Evolutionary conservation across 1,140 invertebrate genomes (phyloP).

Genomic region (Kradibia gibbosae): DNA sequence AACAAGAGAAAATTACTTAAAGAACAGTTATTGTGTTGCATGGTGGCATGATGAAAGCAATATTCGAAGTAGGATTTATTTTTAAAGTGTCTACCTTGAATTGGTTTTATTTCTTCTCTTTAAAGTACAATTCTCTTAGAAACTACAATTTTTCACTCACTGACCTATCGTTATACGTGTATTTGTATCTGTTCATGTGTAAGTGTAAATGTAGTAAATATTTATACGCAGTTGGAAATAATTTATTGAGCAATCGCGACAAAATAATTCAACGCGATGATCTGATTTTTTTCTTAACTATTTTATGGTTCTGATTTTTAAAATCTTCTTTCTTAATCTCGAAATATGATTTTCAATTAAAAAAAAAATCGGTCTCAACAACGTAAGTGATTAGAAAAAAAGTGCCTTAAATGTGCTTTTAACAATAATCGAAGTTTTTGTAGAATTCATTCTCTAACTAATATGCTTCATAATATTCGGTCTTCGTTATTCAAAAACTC

Average conservation of each 20-base stretch:
- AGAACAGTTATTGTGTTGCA: conserved; percentile 41
- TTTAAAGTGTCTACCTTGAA: conserved; percentile 29
- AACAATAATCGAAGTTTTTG: no score
- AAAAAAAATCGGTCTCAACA: no score
- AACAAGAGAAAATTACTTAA: conserved; percentile 33
- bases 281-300: no score
- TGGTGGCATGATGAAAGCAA: conserved; percentile 44
- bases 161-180: no score
- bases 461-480: no score
- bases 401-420: no score
- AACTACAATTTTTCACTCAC: neutral
- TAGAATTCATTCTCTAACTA: no score
- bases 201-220: conserved; percentile 22
- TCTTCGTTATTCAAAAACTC: no score
- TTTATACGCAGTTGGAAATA: conserved; percentile 24
- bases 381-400: no score
- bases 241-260: neutral
- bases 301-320: no score
- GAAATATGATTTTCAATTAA: no score
- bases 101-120: neutral
- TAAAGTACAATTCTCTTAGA: neutral
- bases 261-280: neutral
- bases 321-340: no score
- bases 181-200: conserved; percentile 14
- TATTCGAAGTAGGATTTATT: conserved; percentile 25